Evolutionary conservation across 2,113 vertebrate genomes (phyloP), one percentile per base, ranked within the genome.

Genomic region (Corythornis madagascariensis): DNA sequence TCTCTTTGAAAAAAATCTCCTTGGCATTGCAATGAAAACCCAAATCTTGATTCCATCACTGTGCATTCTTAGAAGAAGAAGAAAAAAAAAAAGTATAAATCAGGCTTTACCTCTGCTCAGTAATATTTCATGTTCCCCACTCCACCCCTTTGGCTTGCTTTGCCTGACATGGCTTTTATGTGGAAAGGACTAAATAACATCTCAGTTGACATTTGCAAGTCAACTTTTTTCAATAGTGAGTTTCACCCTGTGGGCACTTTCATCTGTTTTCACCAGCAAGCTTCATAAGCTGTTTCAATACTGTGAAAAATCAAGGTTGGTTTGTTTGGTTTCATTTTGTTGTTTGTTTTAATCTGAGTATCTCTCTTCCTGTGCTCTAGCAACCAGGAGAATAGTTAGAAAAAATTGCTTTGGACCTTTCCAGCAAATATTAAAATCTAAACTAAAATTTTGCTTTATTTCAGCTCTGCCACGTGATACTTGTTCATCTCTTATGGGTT

Each of bases 221-320:
- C 75, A 79, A 52, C n/a, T 81, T 89, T 53, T 53, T 92, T 95
- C 81, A 91, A 40, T 28, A 83, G 63, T 57, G 31, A 76, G 65
- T 93, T 91, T 90, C 28, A 94, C 55, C 82, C 72, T 86, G 75
- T 7, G 2, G 87, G 85, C 72, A 38, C 45, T 80, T 79, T 50
- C 55, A 52, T 73, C 67, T 85, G 0, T 90, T 89, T 88, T 78
- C 82, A 88, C 33, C 42, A 85, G 50, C 43, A 42, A 69, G 66
- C 88, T 82, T 74, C 77, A 33, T 78, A 50, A 63, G 71, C 66
- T 82, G 20, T 38, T 88, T 31, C 45, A 79, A 8, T 75, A n/a
- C 24, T 45, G 29, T 69, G 81, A 71, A 90, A 88, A 38, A 69
- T 52, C 24, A 52, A 57, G 45, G 61, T 48, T 61, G 13, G 0